These are phyloP conservation scores for Pseudomyrmex pallidus DNA, from an alignment of 1,140 invertebrate genomes.

Conservation along the genomic window DNA sequence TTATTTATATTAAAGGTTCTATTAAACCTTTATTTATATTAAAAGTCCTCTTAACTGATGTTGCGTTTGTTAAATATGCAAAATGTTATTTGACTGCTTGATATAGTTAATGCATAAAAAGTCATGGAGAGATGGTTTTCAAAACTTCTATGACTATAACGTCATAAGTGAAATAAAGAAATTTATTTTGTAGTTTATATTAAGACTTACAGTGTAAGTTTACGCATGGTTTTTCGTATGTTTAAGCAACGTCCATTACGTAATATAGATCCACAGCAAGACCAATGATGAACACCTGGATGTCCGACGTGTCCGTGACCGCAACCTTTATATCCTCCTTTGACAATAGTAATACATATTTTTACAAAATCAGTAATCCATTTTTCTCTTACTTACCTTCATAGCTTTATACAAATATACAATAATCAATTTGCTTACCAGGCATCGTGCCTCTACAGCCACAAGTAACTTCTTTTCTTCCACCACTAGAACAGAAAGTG, in stretches of 20 bases:
- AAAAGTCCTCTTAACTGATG: too few species aligned
- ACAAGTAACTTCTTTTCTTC: conserved; percentile 88
- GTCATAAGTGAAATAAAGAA: too few species aligned
- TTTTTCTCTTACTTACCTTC: conserved; percentile 7
- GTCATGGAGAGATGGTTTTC: too few species aligned
- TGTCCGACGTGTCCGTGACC: conserved; percentile 92
- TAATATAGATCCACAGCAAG: conserved; percentile 89
- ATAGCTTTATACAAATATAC: background rate
- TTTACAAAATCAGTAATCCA: conserved; percentile 50
- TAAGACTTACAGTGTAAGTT: conserved; percentile 64
- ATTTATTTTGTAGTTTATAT: conserved; percentile 39
- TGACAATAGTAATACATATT: conserved; percentile 58
- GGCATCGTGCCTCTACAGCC: conserved; percentile 90
- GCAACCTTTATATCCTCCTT: conserved; percentile 90
- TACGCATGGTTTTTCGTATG: conserved; percentile 73
- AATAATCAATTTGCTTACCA: conserved; percentile 75
- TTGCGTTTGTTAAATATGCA: too few species aligned
- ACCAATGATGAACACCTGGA: conserved; percentile 92
- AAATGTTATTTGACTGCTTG: too few species aligned
- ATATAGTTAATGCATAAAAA: too few species aligned
- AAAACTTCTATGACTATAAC: too few species aligned
- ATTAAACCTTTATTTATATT: too few species aligned
- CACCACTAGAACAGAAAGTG: conserved; percentile 92
- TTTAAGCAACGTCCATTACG: conserved; percentile 76
- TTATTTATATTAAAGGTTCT: too few species aligned